Percentiles rank a stretch among this genome's conserved stretches.
Evolutionary conservation across 2,888 invertebrate species (phyloP).

Genomic region (Dasypolia templi): DNA sequence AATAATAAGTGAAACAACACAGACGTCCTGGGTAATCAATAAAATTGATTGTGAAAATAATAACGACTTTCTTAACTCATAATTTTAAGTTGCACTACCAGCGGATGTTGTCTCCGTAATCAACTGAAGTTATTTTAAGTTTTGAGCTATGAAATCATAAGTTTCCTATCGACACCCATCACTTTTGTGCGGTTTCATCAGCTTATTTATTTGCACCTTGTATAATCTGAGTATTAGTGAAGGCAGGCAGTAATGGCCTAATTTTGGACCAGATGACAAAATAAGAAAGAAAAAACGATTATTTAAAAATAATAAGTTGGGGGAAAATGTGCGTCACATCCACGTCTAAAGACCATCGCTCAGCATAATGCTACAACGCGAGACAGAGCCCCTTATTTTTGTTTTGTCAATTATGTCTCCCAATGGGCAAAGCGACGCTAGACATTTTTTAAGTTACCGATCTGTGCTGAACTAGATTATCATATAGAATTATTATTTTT

Average conservation of each 20-base stretch:
- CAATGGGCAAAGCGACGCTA: background rate
- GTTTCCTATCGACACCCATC: background rate
- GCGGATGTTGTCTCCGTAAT: background rate
- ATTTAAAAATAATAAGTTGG: too few relatives aligned
- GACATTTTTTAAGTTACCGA: background rate
- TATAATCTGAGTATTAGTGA: background rate
- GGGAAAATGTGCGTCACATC: too few relatives aligned
- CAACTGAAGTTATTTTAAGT: background rate
- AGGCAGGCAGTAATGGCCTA: background rate
- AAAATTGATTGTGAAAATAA: background rate
- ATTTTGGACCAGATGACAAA: background rate
- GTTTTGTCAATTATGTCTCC: background rate
- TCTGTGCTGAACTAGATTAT: slow-evolving; percentile 14
- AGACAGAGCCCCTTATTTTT: too few relatives aligned
- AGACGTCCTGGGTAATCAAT: background rate
- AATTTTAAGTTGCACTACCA: background rate
- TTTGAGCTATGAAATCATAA: background rate
- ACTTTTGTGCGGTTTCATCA: background rate
- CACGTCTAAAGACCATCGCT: too few relatives aligned
- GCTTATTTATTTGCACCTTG: background rate
- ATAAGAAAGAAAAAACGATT: too few relatives aligned
- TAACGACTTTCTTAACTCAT: background rate
- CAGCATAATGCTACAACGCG: too few relatives aligned
- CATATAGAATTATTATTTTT: background rate
- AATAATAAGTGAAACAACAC: background rate